Percentiles rank a stretch among this genome's conserved stretches.
These are phyloP conservation scores for Oscheius sp. DNA, from an alignment of 2,888 invertebrate genomes.

Conservation along the genomic window DNA sequence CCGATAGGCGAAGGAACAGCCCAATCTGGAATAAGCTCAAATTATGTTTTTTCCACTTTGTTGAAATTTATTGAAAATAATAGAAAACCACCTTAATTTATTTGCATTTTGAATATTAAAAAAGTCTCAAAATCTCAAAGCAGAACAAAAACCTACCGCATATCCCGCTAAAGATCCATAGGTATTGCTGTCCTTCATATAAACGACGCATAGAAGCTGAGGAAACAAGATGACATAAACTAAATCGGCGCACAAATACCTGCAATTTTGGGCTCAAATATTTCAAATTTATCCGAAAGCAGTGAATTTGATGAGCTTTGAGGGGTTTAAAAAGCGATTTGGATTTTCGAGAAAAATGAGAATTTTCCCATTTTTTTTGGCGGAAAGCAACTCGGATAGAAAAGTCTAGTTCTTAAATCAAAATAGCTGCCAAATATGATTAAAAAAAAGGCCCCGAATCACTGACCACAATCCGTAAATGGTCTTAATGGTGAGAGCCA, in stretches of 20 bases:
- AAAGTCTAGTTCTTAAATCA: too few species aligned
- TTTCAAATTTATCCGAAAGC: not conserved
- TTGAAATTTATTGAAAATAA: too few species aligned
- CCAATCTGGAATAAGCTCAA: slow-evolving; percentile 62
- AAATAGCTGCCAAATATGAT: not conserved
- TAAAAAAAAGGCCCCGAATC: not conserved
- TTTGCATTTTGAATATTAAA: too few species aligned
- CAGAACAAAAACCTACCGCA: slow-evolving; percentile 39
- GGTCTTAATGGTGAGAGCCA: slow-evolving; percentile 95
- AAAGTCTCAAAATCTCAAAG: not conserved
- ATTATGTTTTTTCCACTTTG: too few species aligned
- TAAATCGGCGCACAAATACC: slow-evolving; percentile 94
- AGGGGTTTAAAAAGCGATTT: not conserved
- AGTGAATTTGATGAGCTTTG: not conserved
- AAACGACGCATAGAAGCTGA: slow-evolving; percentile 95
- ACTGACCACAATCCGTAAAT: slow-evolving; percentile 90
- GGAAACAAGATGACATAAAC: slow-evolving; percentile 99
- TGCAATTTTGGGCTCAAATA: slow-evolving; percentile 3
- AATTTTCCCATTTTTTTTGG: not conserved
- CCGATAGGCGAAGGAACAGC: slow-evolving; percentile 79
- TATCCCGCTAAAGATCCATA: slow-evolving; percentile 84
- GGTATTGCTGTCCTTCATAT: slow-evolving; percentile 93
- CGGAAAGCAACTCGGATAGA: not conserved
- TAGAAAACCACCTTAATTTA: too few species aligned
- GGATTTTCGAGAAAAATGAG: not conserved